Percentiles rank a stretch among this genome's conserved stretches.
Conservation (phyloP, 2,888 invertebrate genomes). For the Cosmopolites sordidus region DNA sequence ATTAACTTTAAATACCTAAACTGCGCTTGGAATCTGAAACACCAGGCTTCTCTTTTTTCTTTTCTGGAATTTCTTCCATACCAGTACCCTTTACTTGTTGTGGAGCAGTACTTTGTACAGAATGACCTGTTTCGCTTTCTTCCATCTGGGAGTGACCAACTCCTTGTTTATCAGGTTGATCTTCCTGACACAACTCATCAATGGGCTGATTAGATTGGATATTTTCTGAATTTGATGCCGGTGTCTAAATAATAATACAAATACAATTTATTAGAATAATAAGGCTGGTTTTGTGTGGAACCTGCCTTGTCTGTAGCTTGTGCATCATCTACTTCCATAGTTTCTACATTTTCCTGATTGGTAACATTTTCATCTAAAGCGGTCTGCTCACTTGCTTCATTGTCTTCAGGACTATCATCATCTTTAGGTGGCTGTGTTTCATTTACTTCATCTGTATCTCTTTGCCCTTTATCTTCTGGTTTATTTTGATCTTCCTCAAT, state of each 20-base stretch:
- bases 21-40: slow-evolving; percentile 70
- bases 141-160: slow-evolving; percentile 68
- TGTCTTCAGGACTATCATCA: slow-evolving; percentile 44
- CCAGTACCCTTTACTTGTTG: slow-evolving; percentile 40
- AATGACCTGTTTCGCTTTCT: slow-evolving; percentile 66
- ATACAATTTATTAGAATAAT: slow-evolving; percentile 3
- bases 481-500: slow-evolving; percentile 38
- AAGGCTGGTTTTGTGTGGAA: not conserved
- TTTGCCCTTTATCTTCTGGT: slow-evolving; percentile 34
- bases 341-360: slow-evolving; percentile 46
- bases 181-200: slow-evolving; percentile 54
- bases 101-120: slow-evolving; percentile 44
- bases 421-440: slow-evolving; percentile 18
- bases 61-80: slow-evolving; percentile 44
- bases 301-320: slow-evolving; percentile 50
- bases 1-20: slow-evolving; percentile 43
- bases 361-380: slow-evolving; percentile 43
- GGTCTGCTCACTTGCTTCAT: slow-evolving; percentile 43
- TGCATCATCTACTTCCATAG: slow-evolving; percentile 47
- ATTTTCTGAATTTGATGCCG: slow-evolving; percentile 41
- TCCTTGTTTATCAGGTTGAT: slow-evolving; percentile 61
- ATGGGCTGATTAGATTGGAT: slow-evolving; percentile 45
- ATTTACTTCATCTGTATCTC: slow-evolving; percentile 34
- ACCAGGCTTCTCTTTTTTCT: slow-evolving; percentile 68
- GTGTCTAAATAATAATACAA: slow-evolving; percentile 46